A percentile compares a stretch with the other conserved stretches of the same genome.
Conservation (phyloP, 2,888 invertebrate genomes). For the Ennomos quercinarius region DNA sequence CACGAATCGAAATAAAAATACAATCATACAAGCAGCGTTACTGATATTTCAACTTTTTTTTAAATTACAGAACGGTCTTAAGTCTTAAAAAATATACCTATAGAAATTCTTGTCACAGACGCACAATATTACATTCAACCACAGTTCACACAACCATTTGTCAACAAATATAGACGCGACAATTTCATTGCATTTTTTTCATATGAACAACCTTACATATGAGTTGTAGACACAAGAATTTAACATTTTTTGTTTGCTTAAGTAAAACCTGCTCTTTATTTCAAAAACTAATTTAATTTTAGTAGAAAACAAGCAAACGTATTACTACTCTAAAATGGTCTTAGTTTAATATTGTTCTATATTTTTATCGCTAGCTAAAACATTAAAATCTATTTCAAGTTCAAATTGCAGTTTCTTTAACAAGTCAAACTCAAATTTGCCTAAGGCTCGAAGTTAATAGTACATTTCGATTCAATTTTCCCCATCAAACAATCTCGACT, state of each 20-base stretch:
- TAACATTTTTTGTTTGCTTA: neutral
- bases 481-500: no score
- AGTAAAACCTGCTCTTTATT: neutral
- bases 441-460: no score
- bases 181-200: slow-evolving; percentile 15
- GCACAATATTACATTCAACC: slow-evolving; percentile 44
- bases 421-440: no score
- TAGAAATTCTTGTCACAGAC: slow-evolving; percentile 46
- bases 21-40: slow-evolving; percentile 9
- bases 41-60: slow-evolving; percentile 43
- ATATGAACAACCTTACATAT: neutral
- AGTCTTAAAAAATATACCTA: slow-evolving; percentile 71
- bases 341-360: no score
- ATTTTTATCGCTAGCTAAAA: no score
- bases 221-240: neutral
- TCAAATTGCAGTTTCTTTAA: no score
- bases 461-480: no score
- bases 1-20: slow-evolving; percentile 34
- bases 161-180: slow-evolving; percentile 27
- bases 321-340: no score
- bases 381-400: no score
- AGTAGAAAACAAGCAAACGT: no score
- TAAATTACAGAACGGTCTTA: slow-evolving; percentile 48
- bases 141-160: slow-evolving; percentile 43
- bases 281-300: no score